These are phyloP conservation scores for Polyergus mexicanus DNA, from an alignment of 1,140 invertebrate genomes.

Conservation along the genomic window DNA sequence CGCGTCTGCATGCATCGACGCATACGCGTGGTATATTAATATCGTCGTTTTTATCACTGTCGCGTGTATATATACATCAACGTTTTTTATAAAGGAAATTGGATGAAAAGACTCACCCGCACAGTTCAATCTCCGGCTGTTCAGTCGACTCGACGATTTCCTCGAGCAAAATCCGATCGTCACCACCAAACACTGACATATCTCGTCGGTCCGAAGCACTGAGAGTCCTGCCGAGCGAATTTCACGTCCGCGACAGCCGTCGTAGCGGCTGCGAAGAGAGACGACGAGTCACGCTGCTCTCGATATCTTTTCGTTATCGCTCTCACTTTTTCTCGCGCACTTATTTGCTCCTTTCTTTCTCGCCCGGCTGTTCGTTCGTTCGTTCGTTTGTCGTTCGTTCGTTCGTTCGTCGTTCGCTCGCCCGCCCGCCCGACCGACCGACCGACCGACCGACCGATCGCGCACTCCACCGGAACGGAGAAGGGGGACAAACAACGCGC, in stretches of 20 bases:
- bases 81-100: neutral
- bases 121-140: constrained; percentile 83
- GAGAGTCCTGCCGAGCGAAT: constrained; percentile 63
- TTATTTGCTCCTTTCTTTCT: constrained; percentile 10
- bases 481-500: constrained; percentile 40
- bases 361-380: neutral
- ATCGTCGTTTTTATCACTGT: neutral
- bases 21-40: too few relatives aligned
- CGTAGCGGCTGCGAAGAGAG: constrained; percentile 66
- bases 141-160: constrained; percentile 85
- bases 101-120: constrained; percentile 80
- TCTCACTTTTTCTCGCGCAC: constrained; percentile 41
- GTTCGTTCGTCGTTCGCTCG: neutral
- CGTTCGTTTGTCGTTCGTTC: neutral
- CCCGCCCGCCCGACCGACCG: neutral
- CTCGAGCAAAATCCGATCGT: constrained; percentile 85
- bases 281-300: constrained; percentile 40
- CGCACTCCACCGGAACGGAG: constrained; percentile 43
- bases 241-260: constrained; percentile 67
- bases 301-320: constrained; percentile 5
- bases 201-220: constrained; percentile 78
- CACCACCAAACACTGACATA: constrained; percentile 85
- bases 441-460: constrained; percentile 20
- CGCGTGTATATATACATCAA: neutral
- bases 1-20: neutral